A percentile compares a stretch with the other conserved stretches of the same genome.
Conservation (phyloP, 2,888 invertebrate species). For the Hirtodrosophila cameraria region DNA sequence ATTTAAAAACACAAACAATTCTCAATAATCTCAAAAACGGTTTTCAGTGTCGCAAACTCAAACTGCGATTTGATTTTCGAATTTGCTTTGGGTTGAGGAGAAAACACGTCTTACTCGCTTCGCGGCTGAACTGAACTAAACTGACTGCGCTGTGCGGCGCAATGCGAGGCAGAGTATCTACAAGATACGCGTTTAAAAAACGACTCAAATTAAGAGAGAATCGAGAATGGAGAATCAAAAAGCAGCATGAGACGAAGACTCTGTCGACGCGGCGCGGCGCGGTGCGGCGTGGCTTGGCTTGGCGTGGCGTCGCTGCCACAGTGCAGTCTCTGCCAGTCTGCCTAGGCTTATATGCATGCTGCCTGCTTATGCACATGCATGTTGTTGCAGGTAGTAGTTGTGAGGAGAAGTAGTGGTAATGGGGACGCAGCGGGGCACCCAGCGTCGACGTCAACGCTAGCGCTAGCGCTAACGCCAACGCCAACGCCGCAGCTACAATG, state of each 20-base stretch:
- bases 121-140: constrained; percentile 82
- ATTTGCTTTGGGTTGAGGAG: constrained; percentile 60
- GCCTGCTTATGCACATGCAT: constrained; percentile 54
- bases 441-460: constrained; percentile 20
- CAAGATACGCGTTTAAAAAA: constrained; percentile 57
- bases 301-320: constrained; percentile 21
- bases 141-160: constrained; percentile 71
- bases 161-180: constrained; percentile 52
- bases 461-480: constrained; percentile 3
- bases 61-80: constrained; percentile 53
- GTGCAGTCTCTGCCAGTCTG: constrained; percentile 27
- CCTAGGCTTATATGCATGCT: constrained; percentile 50
- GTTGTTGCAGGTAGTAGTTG: constrained; percentile 60
- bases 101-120: constrained; percentile 84
- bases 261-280: too few relatives aligned
- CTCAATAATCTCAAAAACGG: constrained; percentile 34
- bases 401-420: constrained; percentile 12
- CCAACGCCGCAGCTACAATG: constrained; percentile 22
- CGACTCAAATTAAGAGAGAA: constrained; percentile 51
- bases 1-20: constrained; percentile 76
- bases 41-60: constrained; percentile 66
- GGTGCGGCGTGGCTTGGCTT: too few relatives aligned
- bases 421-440: constrained; percentile 40
- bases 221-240: too few relatives aligned
- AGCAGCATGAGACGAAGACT: constrained; percentile 23